Percentiles rank a stretch among this genome's conserved stretches.
Evolutionary conservation across 2,797 vertebrate genomes (phyloP).

Genomic region (Steatocranus sp.): DNA sequence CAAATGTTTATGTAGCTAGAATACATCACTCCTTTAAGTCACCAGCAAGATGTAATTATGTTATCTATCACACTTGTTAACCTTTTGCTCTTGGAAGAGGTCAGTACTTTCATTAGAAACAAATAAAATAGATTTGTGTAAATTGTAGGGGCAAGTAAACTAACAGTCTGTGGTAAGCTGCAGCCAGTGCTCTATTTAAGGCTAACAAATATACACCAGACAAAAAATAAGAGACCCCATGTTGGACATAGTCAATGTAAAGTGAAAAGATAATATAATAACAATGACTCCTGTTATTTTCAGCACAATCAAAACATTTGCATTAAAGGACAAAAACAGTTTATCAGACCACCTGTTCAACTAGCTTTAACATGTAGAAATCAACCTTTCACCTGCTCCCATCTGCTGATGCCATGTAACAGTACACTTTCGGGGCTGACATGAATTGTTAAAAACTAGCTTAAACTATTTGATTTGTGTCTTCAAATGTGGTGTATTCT

Average conservation of each 20-base stretch:
- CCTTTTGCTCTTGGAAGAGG: neutral
- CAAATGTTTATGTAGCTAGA: neutral
- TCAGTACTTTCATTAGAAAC: neutral
- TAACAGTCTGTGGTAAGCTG: neutral
- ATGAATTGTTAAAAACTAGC: neutral
- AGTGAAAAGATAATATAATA: neutral
- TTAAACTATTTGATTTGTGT: neutral
- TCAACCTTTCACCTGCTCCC: neutral
- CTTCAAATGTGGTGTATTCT: neutral
- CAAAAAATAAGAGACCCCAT: neutral
- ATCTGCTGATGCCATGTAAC: rapidly evolving
- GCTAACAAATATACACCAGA: neutral
- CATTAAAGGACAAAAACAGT: neutral
- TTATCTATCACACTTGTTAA: neutral
- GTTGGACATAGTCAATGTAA: neutral
- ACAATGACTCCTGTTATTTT: neutral
- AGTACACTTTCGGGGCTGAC: neutral
- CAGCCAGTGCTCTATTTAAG: neutral
- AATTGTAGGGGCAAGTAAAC: neutral
- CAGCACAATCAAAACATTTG: neutral
- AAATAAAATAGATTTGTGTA: neutral
- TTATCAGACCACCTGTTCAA: neutral
- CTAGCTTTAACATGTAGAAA: neutral
- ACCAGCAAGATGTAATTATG: neutral
- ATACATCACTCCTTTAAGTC: neutral